Conservation (phyloP, 2,113 vertebrate species). For the Onychostoma macrolepis region DNA sequence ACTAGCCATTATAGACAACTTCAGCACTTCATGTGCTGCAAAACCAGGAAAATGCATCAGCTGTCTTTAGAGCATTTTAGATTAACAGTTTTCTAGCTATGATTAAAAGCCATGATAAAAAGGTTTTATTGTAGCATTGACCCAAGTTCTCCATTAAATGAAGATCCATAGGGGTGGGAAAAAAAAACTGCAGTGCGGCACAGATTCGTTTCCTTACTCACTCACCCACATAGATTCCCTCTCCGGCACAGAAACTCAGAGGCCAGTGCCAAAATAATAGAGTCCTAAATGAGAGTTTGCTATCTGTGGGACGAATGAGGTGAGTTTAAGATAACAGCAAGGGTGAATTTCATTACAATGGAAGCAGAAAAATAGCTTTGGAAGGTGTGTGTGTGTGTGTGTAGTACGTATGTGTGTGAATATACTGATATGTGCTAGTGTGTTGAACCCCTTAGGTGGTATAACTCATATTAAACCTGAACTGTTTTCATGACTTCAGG, state of each 20-base stretch:
- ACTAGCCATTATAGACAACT: conserved; percentile 19
- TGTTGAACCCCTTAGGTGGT: conserved; percentile 11
- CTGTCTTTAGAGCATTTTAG: neutral
- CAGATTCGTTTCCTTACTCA: conserved; percentile 18
- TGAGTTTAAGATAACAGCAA: conserved; percentile 51
- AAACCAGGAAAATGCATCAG: neutral
- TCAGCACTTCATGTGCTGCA: neutral
- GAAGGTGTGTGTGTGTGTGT: conserved; percentile 1
- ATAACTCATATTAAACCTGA: conserved; percentile 24
- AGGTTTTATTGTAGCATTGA: conserved; percentile 27
- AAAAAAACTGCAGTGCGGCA: conserved; percentile 10
- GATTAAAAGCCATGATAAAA: conserved; percentile 19
- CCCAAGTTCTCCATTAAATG: conserved; percentile 9
- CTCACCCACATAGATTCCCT: conserved; percentile 1
- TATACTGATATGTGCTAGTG: conserved; percentile 13
- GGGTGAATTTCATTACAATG: conserved; percentile 52
- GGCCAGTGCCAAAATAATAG: conserved; percentile 27
- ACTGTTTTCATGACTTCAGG: conserved; percentile 16
- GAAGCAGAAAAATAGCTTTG: conserved; percentile 43
- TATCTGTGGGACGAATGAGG: conserved; percentile 51
- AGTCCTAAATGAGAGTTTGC: conserved; percentile 20
- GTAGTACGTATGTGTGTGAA: neutral
- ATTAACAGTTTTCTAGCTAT: conserved; percentile 19
- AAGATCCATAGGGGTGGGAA: neutral
- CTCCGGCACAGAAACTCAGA: neutral